These are phyloP conservation scores for Drosophila pegasa DNA, from an alignment of 2,888 invertebrate species.

Conservation along the genomic window DNA sequence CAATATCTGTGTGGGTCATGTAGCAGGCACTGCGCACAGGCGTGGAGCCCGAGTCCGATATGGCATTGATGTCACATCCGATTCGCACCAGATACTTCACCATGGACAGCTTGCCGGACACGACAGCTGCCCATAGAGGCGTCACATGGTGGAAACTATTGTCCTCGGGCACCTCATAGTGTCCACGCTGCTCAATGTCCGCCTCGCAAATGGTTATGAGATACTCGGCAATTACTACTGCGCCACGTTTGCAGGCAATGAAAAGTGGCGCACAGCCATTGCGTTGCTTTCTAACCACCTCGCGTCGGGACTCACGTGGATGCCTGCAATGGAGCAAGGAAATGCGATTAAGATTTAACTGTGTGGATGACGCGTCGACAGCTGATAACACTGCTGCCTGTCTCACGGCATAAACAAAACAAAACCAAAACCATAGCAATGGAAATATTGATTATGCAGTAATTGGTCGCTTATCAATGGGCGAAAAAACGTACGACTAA, in stretches of 20 bases:
- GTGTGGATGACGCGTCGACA: conserved; percentile 1
- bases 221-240: conserved; percentile 93
- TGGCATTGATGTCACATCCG: conserved; percentile 93
- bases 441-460: conserved; percentile 44
- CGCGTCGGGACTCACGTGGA: conserved; percentile 87
- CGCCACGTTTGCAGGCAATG: conserved; percentile 88
- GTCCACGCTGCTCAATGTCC: conserved; percentile 93
- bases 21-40: conserved; percentile 96
- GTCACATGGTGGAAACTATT: conserved; percentile 91
- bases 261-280: conserved; percentile 94
- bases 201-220: conserved; percentile 92
- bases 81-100: conserved; percentile 91
- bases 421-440: conserved; percentile 19
- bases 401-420: conserved; percentile 22
- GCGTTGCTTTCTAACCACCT: conserved; percentile 89
- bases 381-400: conserved; percentile 42
- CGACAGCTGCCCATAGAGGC: conserved; percentile 96
- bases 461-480: conserved; percentile 50
- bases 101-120: conserved; percentile 91
- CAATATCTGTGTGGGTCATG: conserved; percentile 93
- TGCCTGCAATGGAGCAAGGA: conserved; percentile 83
- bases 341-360: conserved; percentile 13
- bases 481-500: conserved; percentile 17
- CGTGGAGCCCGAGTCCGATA: conserved; percentile 94
- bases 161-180: conserved; percentile 94